Conservation (phyloP, 2,113 vertebrate species). For the Bos javanicus region DNA sequence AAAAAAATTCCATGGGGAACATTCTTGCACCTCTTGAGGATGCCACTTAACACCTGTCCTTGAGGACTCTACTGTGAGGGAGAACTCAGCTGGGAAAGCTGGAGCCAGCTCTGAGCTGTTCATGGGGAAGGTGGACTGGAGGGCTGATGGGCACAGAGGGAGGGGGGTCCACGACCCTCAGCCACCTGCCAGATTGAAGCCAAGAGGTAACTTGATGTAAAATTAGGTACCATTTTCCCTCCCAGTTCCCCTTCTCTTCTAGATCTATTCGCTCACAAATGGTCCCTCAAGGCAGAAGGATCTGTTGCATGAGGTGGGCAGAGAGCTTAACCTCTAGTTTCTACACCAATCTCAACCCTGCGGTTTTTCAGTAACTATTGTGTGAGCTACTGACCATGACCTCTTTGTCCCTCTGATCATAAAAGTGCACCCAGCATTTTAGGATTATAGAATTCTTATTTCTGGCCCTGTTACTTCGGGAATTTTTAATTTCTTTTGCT, state of each 20-base stretch:
- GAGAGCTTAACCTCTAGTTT: not conserved
- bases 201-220: not conserved
- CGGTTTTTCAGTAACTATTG: not conserved
- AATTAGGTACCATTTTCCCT: not conserved
- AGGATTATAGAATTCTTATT: constrained; percentile 19
- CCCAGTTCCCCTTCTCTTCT: not conserved
- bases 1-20: not conserved
- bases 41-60: not conserved
- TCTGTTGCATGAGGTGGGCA: not conserved
- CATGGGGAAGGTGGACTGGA: not conserved
- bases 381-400: not conserved
- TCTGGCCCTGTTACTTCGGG: constrained; percentile 60
- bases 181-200: not conserved
- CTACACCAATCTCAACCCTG: not conserved
- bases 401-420: not conserved
- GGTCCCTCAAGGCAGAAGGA: not conserved
- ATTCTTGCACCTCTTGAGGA: not conserved
- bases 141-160: not conserved
- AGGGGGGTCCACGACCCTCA: not conserved
- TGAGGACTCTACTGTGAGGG: not conserved
- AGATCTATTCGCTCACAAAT: not conserved
- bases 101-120: not conserved
- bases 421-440: constrained; percentile 48
- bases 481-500: constrained; percentile 51
- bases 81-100: not conserved